phyloP scores from a whole-genome alignment of 2,113 vertebrate genomes.

The Rhabdornis inornatus region DNA sequence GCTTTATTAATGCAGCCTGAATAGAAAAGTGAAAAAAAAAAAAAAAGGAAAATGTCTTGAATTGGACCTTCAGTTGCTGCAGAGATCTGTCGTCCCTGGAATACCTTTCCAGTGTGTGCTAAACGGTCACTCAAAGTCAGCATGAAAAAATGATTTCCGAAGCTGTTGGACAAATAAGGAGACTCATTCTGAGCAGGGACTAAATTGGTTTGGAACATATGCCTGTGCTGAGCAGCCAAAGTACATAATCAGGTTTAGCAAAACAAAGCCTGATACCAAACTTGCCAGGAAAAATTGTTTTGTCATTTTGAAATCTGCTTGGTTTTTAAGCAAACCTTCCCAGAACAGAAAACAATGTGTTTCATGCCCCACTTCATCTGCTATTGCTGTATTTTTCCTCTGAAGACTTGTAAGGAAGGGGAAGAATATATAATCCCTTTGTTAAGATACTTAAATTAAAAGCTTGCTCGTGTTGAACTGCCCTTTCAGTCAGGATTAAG shows the following conservation, averaged over 20 bases:
- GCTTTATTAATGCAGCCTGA: slow-evolving; percentile 2
- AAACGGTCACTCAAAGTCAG: slow-evolving; percentile 38
- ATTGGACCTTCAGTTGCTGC: not conserved
- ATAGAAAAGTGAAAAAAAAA: not conserved
- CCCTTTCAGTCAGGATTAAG: slow-evolving; percentile 54
- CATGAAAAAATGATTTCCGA: slow-evolving; percentile 54
- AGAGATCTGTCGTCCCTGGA: slow-evolving; percentile 42
- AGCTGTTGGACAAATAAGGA: slow-evolving; percentile 73
- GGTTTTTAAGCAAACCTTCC: slow-evolving; percentile 57
- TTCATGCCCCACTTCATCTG: slow-evolving; percentile 27
- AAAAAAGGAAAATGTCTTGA: not conserved
- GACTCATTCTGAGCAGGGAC: slow-evolving; percentile 50
- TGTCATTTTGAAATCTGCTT: slow-evolving; percentile 63
- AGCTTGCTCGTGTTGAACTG: slow-evolving; percentile 40
- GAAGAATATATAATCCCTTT: slow-evolving; percentile 59
- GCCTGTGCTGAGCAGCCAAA: slow-evolving; percentile 69
- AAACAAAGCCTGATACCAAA: slow-evolving; percentile 68
- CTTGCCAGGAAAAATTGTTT: slow-evolving; percentile 64
- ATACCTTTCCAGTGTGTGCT: slow-evolving; percentile 42
- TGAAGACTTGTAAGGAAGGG: slow-evolving; percentile 46
- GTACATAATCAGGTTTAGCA: slow-evolving; percentile 69
- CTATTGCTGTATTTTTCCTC: slow-evolving; percentile 49
- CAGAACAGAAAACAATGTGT: slow-evolving; percentile 56
- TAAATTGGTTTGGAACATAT: slow-evolving; percentile 65
- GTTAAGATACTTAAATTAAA: slow-evolving; percentile 60